These are phyloP conservation scores for Syritta pipiens DNA, from an alignment of 2,888 invertebrate genomes.

Conservation along the genomic window DNA sequence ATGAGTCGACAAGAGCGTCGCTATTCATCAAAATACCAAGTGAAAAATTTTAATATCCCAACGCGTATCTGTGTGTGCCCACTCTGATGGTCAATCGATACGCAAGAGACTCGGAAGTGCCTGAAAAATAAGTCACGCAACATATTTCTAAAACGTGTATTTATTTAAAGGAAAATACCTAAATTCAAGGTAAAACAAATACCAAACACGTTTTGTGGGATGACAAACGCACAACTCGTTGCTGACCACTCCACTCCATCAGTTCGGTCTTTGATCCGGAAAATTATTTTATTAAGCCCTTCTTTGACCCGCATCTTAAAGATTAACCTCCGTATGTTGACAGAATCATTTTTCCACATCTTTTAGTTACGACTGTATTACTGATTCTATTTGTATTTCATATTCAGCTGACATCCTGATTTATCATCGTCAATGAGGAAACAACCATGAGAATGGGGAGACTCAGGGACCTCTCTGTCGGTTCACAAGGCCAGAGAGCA, in stretches of 20 bases:
- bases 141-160: constrained; percentile 8
- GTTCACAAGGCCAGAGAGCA: too few species aligned
- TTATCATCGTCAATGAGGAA: constrained; percentile 7
- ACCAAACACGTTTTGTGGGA: not conserved
- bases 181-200: constrained; percentile 11
- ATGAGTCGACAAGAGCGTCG: not conserved
- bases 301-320: constrained; percentile 5
- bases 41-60: not conserved
- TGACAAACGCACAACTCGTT: not conserved
- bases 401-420: constrained; percentile 10
- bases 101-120: not conserved
- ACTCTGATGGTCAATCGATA: constrained; percentile 23
- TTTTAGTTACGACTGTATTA: not conserved
- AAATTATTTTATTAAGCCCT: not conserved
- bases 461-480: too few species aligned
- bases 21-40: not conserved
- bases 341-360: constrained; percentile 15
- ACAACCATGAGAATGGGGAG: not conserved
- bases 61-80: not conserved
- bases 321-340: constrained; percentile 27
- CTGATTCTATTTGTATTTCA: constrained; percentile 10
- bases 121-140: constrained; percentile 41
- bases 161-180: not conserved
- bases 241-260: not conserved
- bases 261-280: constrained; percentile 1